These are phyloP conservation scores for Sandelia bainsii DNA, from an alignment of 2,797 vertebrate genomes.

Conservation along the genomic window DNA sequence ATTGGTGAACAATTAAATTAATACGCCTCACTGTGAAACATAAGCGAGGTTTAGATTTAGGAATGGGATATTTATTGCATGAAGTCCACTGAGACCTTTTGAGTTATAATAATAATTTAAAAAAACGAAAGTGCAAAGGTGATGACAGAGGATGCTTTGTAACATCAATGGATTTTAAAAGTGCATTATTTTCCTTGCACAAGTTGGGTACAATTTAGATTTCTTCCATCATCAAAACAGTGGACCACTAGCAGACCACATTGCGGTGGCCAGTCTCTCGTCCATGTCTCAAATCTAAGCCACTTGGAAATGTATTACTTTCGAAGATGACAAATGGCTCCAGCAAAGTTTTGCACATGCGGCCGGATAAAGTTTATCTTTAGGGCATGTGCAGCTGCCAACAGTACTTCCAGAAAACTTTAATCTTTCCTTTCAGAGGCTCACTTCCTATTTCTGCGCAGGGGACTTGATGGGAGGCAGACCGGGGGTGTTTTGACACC, in stretches of 20 bases:
- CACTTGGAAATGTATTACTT: slow-evolving; percentile 86
- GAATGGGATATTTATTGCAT: not conserved
- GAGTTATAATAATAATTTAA: too few species aligned
- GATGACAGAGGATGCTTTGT: not conserved
- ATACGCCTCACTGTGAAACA: not conserved
- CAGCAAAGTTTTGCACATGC: slow-evolving; percentile 87
- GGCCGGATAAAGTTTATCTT: slow-evolving; percentile 89
- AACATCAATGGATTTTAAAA: not conserved
- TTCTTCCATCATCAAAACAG: slow-evolving; percentile 37
- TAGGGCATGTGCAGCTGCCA: slow-evolving; percentile 89
- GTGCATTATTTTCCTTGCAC: slow-evolving; percentile 1
- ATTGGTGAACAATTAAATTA: not conserved
- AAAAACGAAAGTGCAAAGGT: not conserved
- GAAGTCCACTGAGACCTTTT: not conserved
- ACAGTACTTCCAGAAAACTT: slow-evolving; percentile 87
- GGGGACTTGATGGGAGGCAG: slow-evolving; percentile 85
- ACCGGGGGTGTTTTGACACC: slow-evolving; percentile 86
- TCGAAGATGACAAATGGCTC: slow-evolving; percentile 90
- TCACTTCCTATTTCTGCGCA: slow-evolving; percentile 85
- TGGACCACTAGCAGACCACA: slow-evolving; percentile 47
- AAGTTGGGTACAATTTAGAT: slow-evolving; percentile 16
- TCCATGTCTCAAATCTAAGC: slow-evolving; percentile 83
- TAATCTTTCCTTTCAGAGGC: slow-evolving; percentile 87
- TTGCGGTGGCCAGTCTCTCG: slow-evolving; percentile 65
- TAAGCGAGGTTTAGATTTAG: not conserved